Conservation (phyloP, 2,113 vertebrate genomes). For the Serinus canaria region DNA sequence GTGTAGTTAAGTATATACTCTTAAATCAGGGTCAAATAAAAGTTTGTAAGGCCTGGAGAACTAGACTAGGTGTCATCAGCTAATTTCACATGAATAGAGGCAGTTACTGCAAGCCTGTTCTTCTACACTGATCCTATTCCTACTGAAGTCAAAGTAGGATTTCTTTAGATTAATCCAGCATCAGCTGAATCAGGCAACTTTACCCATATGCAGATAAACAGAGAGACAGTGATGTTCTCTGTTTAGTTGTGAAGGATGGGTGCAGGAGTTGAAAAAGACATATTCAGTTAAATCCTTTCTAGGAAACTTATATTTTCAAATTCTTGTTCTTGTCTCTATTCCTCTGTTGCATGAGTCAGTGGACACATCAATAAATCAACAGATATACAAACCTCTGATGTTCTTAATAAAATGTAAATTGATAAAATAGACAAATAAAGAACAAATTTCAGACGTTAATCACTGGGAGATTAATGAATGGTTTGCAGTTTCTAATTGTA, state of each 20-base stretch:
- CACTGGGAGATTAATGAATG: background rate
- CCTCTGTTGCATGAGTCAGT: background rate
- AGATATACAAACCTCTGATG: background rate
- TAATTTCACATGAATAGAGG: background rate
- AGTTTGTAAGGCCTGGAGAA: background rate
- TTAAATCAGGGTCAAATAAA: background rate
- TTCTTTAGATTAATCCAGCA: background rate
- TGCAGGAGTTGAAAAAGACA: background rate
- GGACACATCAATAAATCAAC: background rate
- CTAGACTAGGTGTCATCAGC: background rate
- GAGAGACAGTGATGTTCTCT: background rate
- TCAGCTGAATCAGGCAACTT: background rate
- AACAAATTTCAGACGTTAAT: background rate
- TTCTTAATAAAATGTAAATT: background rate
- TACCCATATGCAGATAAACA: background rate
- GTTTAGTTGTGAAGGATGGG: background rate
- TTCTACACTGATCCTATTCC: background rate
- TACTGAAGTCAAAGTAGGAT: background rate
- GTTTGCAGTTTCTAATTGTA: constrained; percentile 6
- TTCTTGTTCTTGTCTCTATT: background rate
- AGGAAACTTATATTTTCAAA: background rate
- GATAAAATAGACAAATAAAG: background rate
- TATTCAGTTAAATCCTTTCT: background rate
- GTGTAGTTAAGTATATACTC: background rate
- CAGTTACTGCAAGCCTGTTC: background rate